Conservation (phyloP, 2,888 invertebrate species). For the Rhorus exstirpatorius region DNA sequence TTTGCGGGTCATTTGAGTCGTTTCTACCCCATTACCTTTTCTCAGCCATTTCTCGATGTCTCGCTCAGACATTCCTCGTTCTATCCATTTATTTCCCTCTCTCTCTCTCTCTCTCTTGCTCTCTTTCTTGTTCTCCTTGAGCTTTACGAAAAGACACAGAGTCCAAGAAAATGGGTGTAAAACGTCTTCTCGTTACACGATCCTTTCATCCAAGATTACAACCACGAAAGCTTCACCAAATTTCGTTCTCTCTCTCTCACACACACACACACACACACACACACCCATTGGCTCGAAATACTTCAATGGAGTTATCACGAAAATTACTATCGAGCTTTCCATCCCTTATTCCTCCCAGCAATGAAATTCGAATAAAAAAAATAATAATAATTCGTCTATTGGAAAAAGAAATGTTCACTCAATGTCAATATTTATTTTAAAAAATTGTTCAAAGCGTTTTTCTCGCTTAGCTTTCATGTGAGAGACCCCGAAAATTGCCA, state of each 20-base stretch:
- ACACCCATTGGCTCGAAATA: constrained; percentile 16
- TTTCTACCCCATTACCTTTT: constrained; percentile 85
- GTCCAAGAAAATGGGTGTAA: constrained; percentile 55
- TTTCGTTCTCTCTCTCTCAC: too few relatives aligned
- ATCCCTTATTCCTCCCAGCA: not conserved
- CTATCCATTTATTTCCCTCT: constrained; percentile 1
- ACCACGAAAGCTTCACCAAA: constrained; percentile 22
- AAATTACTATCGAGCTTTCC: constrained; percentile 64
- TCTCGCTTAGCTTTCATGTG: too few relatives aligned
- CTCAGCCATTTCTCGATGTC: constrained; percentile 76
- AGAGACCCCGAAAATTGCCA: too few relatives aligned
- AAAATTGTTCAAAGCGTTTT: too few relatives aligned
- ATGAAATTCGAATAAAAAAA: not conserved
- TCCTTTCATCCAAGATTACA: constrained; percentile 67
- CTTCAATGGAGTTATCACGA: constrained; percentile 72
- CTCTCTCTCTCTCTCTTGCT: not conserved
- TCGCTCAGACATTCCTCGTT: constrained; percentile 50
- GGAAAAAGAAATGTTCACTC: too few relatives aligned
- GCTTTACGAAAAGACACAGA: constrained; percentile 39
- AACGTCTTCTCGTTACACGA: constrained; percentile 67
- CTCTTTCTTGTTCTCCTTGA: constrained; percentile 24
- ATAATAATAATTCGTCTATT: not conserved
- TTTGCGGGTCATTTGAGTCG: constrained; percentile 86
- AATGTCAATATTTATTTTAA: too few relatives aligned
- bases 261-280: too few relatives aligned